phyloP scores from a whole-genome alignment of 2,888 invertebrate species.

The Drosophila paramelanica region DNA sequence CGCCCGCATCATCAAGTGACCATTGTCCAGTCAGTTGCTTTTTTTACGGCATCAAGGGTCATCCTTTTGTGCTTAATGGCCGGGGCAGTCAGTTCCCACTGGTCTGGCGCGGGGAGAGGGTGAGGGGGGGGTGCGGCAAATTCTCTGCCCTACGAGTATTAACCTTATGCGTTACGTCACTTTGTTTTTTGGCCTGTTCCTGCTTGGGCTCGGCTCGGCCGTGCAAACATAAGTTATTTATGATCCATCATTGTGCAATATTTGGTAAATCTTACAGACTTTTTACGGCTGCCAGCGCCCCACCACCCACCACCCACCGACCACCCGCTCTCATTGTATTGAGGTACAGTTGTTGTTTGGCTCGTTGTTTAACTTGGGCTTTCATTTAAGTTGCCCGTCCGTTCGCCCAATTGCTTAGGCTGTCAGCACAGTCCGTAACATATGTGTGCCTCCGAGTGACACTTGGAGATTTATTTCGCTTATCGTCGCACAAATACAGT shows the following conservation, averaged over 20 bases:
- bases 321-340: background rate
- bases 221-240: constrained; percentile 82
- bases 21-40: constrained; percentile 73
- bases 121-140: background rate
- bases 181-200: constrained; percentile 31
- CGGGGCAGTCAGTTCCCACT: constrained; percentile 52
- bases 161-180: constrained; percentile 77
- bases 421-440: constrained; percentile 42
- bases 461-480: constrained; percentile 78
- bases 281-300: constrained; percentile 59
- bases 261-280: constrained; percentile 78
- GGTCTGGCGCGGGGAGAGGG: background rate
- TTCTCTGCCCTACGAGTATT: constrained; percentile 28
- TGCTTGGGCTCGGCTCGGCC: constrained; percentile 17
- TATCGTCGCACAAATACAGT: constrained; percentile 73
- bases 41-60: constrained; percentile 82
- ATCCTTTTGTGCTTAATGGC: constrained; percentile 80
- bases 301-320: background rate
- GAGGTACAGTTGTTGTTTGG: constrained; percentile 59
- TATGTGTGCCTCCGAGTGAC: constrained; percentile 69
- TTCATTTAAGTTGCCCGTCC: constrained; percentile 34
- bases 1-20: constrained; percentile 82
- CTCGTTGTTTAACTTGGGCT: constrained; percentile 45
- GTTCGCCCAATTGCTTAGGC: constrained; percentile 23
- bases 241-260: constrained; percentile 83